Conservation (phyloP, 2,113 vertebrate species). For the Rhabdornis inornatus region DNA sequence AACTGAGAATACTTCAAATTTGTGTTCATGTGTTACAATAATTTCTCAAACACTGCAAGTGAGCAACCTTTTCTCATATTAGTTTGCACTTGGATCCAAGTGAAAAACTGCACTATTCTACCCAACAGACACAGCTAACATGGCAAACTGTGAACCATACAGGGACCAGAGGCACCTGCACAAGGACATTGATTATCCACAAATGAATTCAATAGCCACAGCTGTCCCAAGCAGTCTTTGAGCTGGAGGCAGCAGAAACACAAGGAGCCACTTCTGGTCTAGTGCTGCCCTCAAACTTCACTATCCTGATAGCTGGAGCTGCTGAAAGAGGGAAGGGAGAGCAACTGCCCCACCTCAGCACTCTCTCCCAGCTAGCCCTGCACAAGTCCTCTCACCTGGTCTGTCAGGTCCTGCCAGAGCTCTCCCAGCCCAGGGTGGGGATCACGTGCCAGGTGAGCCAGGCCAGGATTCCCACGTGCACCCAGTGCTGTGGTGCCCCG, state of each 20-base stretch:
- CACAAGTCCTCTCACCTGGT: neutral
- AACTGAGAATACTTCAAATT: neutral
- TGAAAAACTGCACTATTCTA: neutral
- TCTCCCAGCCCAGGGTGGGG: rapidly evolving
- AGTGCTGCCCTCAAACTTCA: neutral
- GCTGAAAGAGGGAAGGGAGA: neutral
- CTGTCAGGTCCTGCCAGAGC: rapidly evolving
- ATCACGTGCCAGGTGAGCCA: neutral
- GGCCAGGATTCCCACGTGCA: neutral
- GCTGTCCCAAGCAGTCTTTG: neutral
- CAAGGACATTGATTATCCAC: neutral
- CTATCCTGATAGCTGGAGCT: neutral
- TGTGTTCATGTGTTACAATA: no score
- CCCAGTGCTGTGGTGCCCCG: rapidly evolving
- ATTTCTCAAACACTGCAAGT: neutral
- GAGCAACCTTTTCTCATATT: neutral
- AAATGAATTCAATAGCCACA: rapidly evolving
- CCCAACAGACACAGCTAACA: no score
- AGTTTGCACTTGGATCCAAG: rapidly evolving
- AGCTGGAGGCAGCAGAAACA: neutral
- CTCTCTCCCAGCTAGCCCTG: rapidly evolving
- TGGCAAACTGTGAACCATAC: rapidly evolving
- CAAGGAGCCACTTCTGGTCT: neutral
- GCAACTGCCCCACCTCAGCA: no score
- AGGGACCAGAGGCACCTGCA: neutral